Percentiles rank a stretch among this genome's conserved stretches.
These are phyloP conservation scores for Peribatodes rhomboidaria DNA, from an alignment of 2,888 invertebrate genomes.

Conservation along the genomic window DNA sequence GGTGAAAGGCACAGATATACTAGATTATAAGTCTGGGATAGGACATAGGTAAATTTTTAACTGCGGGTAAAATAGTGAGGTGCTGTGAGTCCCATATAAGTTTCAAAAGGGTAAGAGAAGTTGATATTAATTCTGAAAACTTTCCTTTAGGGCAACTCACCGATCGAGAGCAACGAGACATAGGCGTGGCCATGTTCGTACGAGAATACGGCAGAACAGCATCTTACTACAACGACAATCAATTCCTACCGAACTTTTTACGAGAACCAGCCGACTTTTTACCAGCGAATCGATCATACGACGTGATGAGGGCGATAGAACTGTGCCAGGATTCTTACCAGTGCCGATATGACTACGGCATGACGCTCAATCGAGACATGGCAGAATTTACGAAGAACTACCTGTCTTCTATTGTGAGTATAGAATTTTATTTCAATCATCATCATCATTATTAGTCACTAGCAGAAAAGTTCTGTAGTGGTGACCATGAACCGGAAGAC, in stretches of 20 bases:
- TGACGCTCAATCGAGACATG: conserved; percentile 93
- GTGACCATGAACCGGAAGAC: too few relatives aligned
- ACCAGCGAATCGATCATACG: conserved; percentile 89
- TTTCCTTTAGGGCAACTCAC: conserved; percentile 90
- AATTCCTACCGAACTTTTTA: conserved; percentile 91
- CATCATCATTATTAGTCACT: too few relatives aligned
- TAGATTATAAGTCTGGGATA: too few relatives aligned
- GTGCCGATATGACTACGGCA: conserved; percentile 95
- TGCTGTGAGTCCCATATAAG: background rate
- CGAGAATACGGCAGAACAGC: conserved; percentile 93
- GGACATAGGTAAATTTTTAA: too few relatives aligned
- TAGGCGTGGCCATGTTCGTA: conserved; percentile 92
- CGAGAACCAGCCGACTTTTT: conserved; percentile 90
- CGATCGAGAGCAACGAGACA: conserved; percentile 90
- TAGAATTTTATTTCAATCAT: too few relatives aligned
- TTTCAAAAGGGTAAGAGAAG: background rate
- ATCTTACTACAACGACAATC: conserved; percentile 92
- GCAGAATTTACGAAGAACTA: conserved; percentile 96
- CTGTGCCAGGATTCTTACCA: conserved; percentile 94
- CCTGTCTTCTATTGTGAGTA: conserved; percentile 87
- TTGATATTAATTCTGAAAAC: background rate
- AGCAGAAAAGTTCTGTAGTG: too few relatives aligned
- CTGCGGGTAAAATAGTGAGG: background rate
- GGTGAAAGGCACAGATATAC: too few relatives aligned
- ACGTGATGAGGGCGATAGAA: conserved; percentile 88